Evolutionary conservation across 2,113 vertebrate species (phyloP), one percentile per base, ranked within the genome.

Genomic region (Thymallus thymallus): DNA sequence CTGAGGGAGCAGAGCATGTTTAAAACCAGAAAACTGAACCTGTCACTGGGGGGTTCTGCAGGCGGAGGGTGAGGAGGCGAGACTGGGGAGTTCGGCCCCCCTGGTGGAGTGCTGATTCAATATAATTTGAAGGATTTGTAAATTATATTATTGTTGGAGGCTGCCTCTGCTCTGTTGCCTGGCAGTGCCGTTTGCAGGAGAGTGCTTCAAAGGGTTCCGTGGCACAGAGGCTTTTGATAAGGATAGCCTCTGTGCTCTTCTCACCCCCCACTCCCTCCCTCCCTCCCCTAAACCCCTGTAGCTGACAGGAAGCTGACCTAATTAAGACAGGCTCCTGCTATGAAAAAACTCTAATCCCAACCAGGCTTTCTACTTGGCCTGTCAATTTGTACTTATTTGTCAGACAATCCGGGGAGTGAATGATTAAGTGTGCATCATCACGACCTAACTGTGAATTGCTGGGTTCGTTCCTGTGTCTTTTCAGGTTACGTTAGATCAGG

Each of bases 271-370:
- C 4, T 5, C 20, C 58, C 20, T 10, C 22, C 4, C 13, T 10
- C 58, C 6, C 22, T 22, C 58, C 20, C 58, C 20, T 24, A 24
- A 12, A n/a, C n/a, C 20, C n/a, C 65, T 35, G 32, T 67, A 30
- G 29, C 29, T 67, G 20, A 67, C 32, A 67, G 64, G 64, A 20
- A 67, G 64, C 64, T 67, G 64, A 22, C 64, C 64, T 67, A 67
- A 67, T 41, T 22, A 67, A 67, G 30, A 67, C 20, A 30, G 18
- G 29, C 64, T 30, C 64, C 64, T n/a, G 64, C 64, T 67, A 41
- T 26, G 18, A n/a, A 12, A 22, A 13, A 67, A 4, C 64, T 35
- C 18, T 41, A 14, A 7, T 67, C 20, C 10, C 12, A 6, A 22
- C 14, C 30, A 26, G 16, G 4, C 14, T 18, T 64, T 51, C 16